Conservation (phyloP, 2,797 vertebrate genomes). For the Mionectes olivaceus region DNA sequence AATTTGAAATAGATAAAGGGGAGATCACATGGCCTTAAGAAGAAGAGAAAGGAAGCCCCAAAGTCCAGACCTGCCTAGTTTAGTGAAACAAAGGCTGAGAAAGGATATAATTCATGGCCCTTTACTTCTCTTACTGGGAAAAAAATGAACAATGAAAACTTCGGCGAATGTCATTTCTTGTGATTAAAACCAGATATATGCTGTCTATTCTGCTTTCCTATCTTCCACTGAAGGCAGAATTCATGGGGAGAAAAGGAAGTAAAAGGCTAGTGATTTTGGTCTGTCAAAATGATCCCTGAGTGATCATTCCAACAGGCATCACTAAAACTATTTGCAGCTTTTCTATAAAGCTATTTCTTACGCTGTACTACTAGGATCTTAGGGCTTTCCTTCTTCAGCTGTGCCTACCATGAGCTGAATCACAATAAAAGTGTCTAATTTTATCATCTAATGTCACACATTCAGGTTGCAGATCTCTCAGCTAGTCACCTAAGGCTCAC, state of each 20-base stretch:
- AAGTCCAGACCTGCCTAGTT: background rate
- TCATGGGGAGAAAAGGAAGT: background rate
- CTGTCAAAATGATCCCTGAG: background rate
- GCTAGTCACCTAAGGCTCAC: background rate
- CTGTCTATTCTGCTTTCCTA: background rate
- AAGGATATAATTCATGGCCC: background rate
- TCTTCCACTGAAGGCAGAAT: background rate
- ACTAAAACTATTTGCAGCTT: background rate
- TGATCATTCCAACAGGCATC: background rate
- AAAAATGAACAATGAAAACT: background rate
- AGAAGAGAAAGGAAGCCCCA: background rate
- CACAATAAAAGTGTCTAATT: background rate
- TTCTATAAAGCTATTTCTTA: background rate
- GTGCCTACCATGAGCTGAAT: background rate
- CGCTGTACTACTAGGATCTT: background rate
- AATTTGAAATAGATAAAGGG: background rate
- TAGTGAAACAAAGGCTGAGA: background rate
- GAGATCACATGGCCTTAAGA: background rate
- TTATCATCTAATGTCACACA: background rate
- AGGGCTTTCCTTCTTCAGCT: background rate
- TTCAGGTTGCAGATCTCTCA: background rate
- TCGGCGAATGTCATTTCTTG: background rate
- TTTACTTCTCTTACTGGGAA: background rate
- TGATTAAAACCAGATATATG: background rate
- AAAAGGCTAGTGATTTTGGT: background rate